These are phyloP conservation scores for Chlorodrepanis virens DNA, from an alignment of 2,113 vertebrate species.

Conservation along the genomic window DNA sequence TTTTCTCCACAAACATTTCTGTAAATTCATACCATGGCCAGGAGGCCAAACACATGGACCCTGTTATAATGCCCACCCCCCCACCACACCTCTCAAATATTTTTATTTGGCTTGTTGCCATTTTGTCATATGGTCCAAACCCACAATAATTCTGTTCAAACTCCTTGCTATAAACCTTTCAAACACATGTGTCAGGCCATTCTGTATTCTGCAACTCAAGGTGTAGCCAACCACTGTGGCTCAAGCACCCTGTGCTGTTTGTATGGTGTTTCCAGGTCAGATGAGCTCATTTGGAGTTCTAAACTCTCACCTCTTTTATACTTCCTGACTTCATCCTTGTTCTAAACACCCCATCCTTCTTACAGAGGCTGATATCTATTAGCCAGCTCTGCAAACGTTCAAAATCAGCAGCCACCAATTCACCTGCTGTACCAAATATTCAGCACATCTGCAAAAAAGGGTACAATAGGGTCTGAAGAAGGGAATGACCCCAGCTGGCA, in stretches of 20 bases:
- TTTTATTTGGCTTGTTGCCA: not conserved
- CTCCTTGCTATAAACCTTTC: not conserved
- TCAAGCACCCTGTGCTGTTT: not conserved
- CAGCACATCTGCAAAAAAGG: not conserved
- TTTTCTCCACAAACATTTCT: not conserved
- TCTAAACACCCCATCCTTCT: not conserved
- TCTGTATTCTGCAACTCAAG: rapidly evolving
- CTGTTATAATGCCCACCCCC: rapidly evolving
- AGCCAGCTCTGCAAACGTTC: not conserved
- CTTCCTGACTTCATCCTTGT: not conserved
- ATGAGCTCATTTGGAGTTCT: not conserved
- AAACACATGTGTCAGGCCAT: not conserved
- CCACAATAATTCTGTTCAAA: not conserved
- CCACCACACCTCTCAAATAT: not conserved
- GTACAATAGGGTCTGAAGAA: not conserved
- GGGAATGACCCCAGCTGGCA: not conserved
- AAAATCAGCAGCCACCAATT: not conserved
- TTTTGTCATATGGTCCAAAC: not conserved
- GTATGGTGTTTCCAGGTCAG: not conserved
- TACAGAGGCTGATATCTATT: not conserved
- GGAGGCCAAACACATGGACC: not conserved
- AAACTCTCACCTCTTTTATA: not conserved
- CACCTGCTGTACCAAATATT: not conserved
- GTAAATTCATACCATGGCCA: not conserved
- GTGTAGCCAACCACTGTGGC: not conserved